Percentiles rank a stretch among this genome's conserved stretches.
Conservation (phyloP, 2,113 vertebrate species). For the Protobothrops mucrosquamatus region DNA sequence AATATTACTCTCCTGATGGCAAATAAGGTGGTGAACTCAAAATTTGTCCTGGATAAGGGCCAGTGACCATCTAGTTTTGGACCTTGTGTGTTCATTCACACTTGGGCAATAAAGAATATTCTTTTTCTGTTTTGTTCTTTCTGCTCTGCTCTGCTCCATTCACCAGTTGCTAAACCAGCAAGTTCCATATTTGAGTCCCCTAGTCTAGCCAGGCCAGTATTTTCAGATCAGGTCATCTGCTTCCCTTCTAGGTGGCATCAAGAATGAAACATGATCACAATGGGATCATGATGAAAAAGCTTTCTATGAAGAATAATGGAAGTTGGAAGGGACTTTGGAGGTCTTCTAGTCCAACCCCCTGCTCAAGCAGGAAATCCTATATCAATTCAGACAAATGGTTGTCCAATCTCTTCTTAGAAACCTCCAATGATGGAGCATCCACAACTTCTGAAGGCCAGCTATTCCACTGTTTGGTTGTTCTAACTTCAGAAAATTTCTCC, state of each 20-base stretch:
- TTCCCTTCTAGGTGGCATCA: neutral
- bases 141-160: too few species aligned
- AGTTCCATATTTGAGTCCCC: neutral
- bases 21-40: conserved; percentile 34
- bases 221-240: neutral
- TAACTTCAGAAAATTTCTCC: neutral
- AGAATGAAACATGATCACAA: neutral
- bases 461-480: neutral
- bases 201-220: neutral
- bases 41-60: conserved; percentile 2
- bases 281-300: neutral
- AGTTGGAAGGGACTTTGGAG: neutral
- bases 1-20: neutral
- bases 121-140: neutral
- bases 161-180: neutral
- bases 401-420: neutral
- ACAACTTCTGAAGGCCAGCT: neutral
- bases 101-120: neutral
- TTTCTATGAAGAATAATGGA: neutral
- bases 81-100: neutral
- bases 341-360: neutral
- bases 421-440: neutral
- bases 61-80: neutral
- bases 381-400: neutral
- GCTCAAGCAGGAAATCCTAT: neutral